Conservation (phyloP, 2,113 vertebrate species). For the Dasyornis broadbenti region DNA sequence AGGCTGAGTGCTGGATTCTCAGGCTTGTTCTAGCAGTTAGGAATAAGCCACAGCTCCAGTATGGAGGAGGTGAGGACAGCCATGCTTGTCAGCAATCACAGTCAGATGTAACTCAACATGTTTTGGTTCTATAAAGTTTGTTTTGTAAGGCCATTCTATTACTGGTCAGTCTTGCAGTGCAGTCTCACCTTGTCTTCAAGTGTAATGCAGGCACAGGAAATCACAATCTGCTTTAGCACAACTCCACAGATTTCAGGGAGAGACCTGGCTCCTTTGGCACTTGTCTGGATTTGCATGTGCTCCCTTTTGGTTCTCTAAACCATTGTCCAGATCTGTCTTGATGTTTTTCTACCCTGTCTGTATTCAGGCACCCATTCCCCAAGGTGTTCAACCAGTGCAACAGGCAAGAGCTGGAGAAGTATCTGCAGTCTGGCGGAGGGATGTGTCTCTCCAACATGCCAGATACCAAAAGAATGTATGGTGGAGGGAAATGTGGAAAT, state of each 20-base stretch:
- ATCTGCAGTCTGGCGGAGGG: constrained; percentile 90
- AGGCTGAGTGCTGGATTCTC: not conserved
- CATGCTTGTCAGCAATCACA: not conserved
- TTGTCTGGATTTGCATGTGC: not conserved
- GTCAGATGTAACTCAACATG: not conserved
- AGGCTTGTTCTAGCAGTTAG: not conserved
- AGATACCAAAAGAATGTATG: constrained; percentile 85
- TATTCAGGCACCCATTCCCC: constrained; percentile 87
- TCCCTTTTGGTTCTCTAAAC: not conserved
- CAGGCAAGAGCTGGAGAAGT: constrained; percentile 83
- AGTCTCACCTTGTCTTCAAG: not conserved
- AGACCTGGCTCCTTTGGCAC: not conserved
- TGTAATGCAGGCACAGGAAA: not conserved
- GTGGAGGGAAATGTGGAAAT: constrained; percentile 91
- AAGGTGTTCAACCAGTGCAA: constrained; percentile 91
- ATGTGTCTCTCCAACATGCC: constrained; percentile 96
- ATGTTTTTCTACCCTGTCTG: not conserved
- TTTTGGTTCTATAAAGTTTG: not conserved
- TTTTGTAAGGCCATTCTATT: not conserved
- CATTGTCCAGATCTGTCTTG: not conserved
- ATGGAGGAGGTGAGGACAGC: not conserved
- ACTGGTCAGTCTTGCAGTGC: not conserved
- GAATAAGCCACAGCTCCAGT: not conserved
- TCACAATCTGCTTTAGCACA: not conserved
- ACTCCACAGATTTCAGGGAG: not conserved